Conservation (phyloP, 2,888 invertebrate genomes). For the Sicus ferrugineus region DNA sequence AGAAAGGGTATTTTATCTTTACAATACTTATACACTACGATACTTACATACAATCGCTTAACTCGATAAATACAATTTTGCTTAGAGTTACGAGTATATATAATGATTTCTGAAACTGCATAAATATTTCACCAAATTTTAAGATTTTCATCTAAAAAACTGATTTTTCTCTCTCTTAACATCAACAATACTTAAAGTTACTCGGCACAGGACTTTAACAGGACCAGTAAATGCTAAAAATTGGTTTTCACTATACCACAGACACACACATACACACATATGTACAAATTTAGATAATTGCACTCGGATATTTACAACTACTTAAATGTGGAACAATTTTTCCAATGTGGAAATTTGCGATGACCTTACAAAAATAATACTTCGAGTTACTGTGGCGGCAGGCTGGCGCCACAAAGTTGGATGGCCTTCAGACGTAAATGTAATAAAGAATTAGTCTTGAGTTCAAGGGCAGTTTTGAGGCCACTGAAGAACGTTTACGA, state of each 20-base stretch:
- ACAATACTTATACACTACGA: no score
- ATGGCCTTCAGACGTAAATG: no score
- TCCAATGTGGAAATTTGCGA: neutral
- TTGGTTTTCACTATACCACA: neutral
- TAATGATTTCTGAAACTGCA: slow-evolving; percentile 14
- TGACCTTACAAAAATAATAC: neutral
- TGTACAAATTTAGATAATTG: neutral
- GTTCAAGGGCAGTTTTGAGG: no score
- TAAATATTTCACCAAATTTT: slow-evolving; percentile 27
- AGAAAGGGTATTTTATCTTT: no score
- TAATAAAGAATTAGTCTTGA: no score
- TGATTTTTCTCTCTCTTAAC: no score
- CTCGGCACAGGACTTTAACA: neutral
- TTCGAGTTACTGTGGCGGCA: neutral
- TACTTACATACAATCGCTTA: no score
- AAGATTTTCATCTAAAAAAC: neutral
- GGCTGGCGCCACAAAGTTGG: no score
- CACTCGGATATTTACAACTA: slow-evolving; percentile 2
- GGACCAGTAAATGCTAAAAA: slow-evolving; percentile 14
- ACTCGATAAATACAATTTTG: slow-evolving; percentile 5
- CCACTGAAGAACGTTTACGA: no score
- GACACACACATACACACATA: neutral
- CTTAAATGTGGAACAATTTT: neutral
- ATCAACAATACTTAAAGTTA: no score
- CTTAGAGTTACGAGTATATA: slow-evolving; percentile 20